These are phyloP conservation scores for Ditylenchus weischeri DNA, from an alignment of 2,888 invertebrate genomes.

Conservation along the genomic window DNA sequence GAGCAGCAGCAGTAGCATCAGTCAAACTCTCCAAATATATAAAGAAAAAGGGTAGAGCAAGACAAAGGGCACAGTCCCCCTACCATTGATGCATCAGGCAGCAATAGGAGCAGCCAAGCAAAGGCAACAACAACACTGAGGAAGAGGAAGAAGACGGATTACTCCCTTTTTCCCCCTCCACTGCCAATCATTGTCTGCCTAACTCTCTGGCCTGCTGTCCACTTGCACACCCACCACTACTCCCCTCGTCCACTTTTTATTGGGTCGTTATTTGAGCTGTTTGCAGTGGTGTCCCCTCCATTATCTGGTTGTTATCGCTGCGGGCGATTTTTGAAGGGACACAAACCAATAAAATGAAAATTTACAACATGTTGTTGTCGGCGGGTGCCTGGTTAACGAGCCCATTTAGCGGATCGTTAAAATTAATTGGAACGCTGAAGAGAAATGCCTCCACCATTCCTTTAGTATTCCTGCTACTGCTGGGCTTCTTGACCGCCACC, in stretches of 20 bases:
- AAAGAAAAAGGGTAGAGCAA: too few species aligned
- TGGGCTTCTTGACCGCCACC: conserved; percentile 5
- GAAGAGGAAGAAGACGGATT: too few species aligned
- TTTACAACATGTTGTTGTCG: conserved; percentile 9
- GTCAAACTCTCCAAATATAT: too few species aligned
- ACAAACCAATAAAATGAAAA: conserved; percentile 3
- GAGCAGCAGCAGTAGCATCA: too few species aligned
- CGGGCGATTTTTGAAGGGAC: conserved; percentile 7
- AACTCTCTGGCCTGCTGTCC: too few species aligned
- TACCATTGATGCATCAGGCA: too few species aligned
- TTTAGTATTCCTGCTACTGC: not conserved
- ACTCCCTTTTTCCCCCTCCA: too few species aligned
- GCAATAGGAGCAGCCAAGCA: too few species aligned
- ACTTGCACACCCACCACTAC: too few species aligned
- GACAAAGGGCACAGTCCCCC: too few species aligned
- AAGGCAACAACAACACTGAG: too few species aligned
- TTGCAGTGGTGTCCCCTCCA: not conserved
- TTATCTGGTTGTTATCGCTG: conserved; percentile 4
- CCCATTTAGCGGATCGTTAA: conserved; percentile 8
- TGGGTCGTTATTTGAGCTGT: conserved; percentile 12
- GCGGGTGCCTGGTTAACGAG: not conserved
- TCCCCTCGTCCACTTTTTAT: conserved; percentile 3
- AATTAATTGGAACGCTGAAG: not conserved
- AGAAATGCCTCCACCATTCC: not conserved
- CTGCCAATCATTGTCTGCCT: too few species aligned